Evolutionary conservation across 35 echinoderm and acorn worm species (phyloP), one percentile per base, ranked within the genome.

Genomic region (Stichopus chloronotus): DNA sequence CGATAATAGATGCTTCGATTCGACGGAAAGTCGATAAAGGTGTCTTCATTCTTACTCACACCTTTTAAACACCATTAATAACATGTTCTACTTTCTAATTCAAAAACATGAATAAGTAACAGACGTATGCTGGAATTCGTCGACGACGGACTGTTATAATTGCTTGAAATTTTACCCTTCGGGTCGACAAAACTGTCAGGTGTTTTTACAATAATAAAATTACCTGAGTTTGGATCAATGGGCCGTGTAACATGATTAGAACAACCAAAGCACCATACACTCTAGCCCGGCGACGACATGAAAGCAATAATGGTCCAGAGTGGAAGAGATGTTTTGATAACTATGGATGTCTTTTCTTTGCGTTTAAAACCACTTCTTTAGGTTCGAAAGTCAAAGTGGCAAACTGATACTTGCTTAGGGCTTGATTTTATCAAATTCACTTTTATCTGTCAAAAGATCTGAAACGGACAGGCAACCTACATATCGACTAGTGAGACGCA

Each of bases 161-260:
- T 65, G 61, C 61, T 19, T 65, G 69, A 74, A 14, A 74, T 74
- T 74, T 74, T 74, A 74, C 13, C 69, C 69, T n/a, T 74, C 69
- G 17, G 69, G 69, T 74, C 69, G 17, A 74, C 69, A 74, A 74
- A 14, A 74, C 11, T 74, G 69, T 74, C 69, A 74, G 69, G 69
- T 74, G 69, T 74, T 74, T 74, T 74, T 74, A 74, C 61, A 65
- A 74, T 74, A 74, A n/a, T 74, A 7, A 74, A 65, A 65, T 65
- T 65, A 65, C 61, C 11, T 65, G 61, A 19, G 61, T 19, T 65
- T 65, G 6, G 2, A 74, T 74, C 69, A 74, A 74, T 74, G 13
- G 69, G 17, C 17, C 17, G 69, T 74, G 69, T 74, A 74, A 74
- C 17, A 14, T 74, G 17, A 74, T 74, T 74, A 74, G 19, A 74